Conservation (phyloP, 2,797 vertebrate species). For the Chromobotia macracanthus region DNA sequence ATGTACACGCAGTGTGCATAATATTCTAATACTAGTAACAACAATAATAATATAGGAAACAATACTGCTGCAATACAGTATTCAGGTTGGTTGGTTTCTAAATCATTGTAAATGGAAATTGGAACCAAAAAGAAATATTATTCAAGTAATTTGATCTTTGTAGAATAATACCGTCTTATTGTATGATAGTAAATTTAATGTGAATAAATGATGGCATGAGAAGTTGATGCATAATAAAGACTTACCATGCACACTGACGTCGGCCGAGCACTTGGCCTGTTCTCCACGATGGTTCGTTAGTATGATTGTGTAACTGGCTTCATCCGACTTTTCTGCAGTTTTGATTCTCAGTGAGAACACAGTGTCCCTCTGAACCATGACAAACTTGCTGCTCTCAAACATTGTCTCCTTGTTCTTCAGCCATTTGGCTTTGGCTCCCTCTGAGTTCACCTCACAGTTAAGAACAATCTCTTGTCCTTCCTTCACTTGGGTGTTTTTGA, state of each 20-base stretch:
- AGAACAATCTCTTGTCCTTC: conserved; percentile 92
- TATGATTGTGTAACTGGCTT: conserved; percentile 82
- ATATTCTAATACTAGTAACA: no score
- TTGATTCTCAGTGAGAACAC: conserved; percentile 94
- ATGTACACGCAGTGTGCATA: no score
- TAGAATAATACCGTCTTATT: background rate
- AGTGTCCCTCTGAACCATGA: conserved; percentile 89
- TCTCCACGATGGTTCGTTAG: conserved; percentile 91
- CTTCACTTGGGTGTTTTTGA: conserved; percentile 87
- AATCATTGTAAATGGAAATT: no score
- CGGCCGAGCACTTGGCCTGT: conserved; percentile 83
- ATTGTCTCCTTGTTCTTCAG: conserved; percentile 91
- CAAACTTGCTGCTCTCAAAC: conserved; percentile 94
- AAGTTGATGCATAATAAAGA: background rate
- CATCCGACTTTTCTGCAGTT: conserved; percentile 84
- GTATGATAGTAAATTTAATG: background rate
- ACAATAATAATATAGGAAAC: no score
- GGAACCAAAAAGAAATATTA: no score
- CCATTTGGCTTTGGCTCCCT: conserved; percentile 97
- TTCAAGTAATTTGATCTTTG: background rate
- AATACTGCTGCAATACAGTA: no score
- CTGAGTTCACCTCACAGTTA: conserved; percentile 94
- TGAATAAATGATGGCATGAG: background rate
- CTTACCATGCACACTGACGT: conserved; percentile 85
- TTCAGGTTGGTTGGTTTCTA: no score